Evolutionary conservation across 2,113 vertebrate genomes (phyloP).

Genomic region (Neotragus pygmaeus): DNA sequence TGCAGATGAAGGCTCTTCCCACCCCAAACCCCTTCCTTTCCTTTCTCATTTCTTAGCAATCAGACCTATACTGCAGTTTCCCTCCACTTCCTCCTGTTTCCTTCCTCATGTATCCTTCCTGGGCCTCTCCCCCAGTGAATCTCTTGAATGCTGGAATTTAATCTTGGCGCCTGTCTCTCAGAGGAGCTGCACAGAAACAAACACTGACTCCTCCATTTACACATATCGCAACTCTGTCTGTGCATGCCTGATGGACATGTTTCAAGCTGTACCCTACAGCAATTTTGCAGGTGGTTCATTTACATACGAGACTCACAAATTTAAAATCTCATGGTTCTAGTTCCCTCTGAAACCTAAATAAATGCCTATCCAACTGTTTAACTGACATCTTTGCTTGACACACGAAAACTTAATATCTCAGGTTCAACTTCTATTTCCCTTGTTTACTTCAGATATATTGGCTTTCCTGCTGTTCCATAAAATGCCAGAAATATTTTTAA

Average conservation of each 20-base stretch:
- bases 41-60: neutral
- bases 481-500: neutral
- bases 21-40: neutral
- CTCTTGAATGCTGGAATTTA: neutral
- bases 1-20: neutral
- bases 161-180: neutral
- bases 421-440: neutral
- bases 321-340: neutral
- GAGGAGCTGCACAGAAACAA: neutral
- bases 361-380: neutral
- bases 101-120: neutral
- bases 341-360: neutral
- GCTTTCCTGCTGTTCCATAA: neutral
- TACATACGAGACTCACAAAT: neutral
- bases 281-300: neutral
- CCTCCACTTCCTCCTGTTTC: neutral
- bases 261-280: neutral
- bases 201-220: neutral
- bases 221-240: neutral
- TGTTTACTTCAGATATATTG: neutral
- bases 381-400: neutral
- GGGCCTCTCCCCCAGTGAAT: neutral
- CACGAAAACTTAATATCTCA: neutral
- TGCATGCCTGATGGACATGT: neutral
- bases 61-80: neutral